These are phyloP conservation scores for Scaptomyza cyrtandrae DNA, from an alignment of 2,888 invertebrate genomes.

Conservation along the genomic window DNA sequence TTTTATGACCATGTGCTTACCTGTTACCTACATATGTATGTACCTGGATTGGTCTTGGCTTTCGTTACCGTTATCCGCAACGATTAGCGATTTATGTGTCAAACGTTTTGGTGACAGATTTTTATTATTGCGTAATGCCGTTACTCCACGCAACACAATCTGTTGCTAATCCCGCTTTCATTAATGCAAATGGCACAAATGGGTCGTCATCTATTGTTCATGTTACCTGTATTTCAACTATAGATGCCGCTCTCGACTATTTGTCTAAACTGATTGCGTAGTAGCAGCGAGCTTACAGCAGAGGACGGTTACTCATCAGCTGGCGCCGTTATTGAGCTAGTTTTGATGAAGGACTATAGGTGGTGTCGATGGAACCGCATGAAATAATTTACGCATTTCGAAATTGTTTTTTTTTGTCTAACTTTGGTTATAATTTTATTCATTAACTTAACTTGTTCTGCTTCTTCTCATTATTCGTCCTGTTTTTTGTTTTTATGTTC, in stretches of 20 bases:
- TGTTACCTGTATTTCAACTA: not conserved
- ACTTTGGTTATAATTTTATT: constrained; percentile 78
- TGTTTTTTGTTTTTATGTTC: constrained; percentile 5
- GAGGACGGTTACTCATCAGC: constrained; percentile 3
- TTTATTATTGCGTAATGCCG: constrained; percentile 69
- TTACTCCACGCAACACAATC: not conserved
- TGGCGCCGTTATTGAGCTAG: not conserved
- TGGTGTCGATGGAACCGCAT: not conserved
- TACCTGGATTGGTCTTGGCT: not conserved
- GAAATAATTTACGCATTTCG: not conserved
- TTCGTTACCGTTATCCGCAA: not conserved
- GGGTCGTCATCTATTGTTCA: constrained; percentile 40
- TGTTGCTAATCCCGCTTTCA: constrained; percentile 6
- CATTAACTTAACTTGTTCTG: constrained; percentile 72
- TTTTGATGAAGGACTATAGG: not conserved
- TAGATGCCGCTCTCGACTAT: constrained; percentile 5
- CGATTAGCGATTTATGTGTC: not conserved
- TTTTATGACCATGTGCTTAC: not conserved
- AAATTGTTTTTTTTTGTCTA: constrained; percentile 50
- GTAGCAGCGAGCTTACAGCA: not conserved
- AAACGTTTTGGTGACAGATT: constrained; percentile 26
- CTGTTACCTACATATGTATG: not conserved
- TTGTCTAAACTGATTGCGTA: too few species aligned
- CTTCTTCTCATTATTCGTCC: constrained; percentile 29
- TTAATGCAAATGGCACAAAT: constrained; percentile 6